These are phyloP conservation scores for Tympanoctomys barrerae DNA, from an alignment of 2,797 vertebrate species.

Conservation along the genomic window DNA sequence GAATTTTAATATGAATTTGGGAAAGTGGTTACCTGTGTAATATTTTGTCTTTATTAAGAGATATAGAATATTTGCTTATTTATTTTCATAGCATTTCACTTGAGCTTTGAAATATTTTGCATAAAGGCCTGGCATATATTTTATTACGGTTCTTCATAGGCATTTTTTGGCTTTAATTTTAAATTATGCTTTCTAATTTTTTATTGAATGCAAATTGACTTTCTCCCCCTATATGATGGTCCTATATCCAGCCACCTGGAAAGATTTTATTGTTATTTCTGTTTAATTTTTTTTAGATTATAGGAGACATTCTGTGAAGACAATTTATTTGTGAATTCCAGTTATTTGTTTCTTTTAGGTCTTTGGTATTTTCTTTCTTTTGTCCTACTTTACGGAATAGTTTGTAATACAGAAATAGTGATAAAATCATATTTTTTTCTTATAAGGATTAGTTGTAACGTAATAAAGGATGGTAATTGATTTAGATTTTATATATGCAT, in stretches of 20 bases:
- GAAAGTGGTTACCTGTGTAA: not conserved
- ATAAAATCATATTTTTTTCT: not conserved
- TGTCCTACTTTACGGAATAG: not conserved
- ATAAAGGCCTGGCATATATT: not conserved
- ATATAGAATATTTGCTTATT: not conserved
- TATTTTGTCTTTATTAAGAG: not conserved
- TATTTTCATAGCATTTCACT: not conserved
- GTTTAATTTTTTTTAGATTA: not conserved
- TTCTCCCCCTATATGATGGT: not conserved
- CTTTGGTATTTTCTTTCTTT: not conserved
- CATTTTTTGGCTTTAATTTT: not conserved
- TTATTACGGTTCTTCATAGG: not conserved
- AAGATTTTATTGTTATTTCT: not conserved
- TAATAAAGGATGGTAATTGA: not conserved
- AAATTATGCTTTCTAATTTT: not conserved
- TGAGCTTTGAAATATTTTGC: not conserved
- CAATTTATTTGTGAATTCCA: not conserved
- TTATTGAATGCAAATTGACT: not conserved
- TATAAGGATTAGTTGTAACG: not conserved
- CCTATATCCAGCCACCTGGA: not conserved
- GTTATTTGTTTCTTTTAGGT: not conserved
- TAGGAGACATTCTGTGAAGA: not conserved
- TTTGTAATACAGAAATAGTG: not conserved
- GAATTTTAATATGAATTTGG: constrained; percentile 7
- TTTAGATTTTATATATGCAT: not conserved